phyloP scores from a whole-genome alignment of 2,797 vertebrate species.

The Onychomys torridus region DNA sequence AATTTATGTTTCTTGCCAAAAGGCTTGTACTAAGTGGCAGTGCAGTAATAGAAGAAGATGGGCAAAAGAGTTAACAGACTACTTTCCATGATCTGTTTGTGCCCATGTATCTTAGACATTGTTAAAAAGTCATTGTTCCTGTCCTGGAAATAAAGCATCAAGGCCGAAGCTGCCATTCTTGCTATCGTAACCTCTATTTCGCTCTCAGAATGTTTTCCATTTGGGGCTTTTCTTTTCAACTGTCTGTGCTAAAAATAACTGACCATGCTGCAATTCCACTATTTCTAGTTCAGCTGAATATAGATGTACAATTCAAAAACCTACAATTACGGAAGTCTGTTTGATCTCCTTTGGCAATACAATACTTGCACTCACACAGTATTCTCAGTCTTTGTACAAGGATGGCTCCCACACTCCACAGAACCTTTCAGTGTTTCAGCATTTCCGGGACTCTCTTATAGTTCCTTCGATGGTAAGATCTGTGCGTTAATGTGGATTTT shows the following conservation, averaged over 20 bases:
- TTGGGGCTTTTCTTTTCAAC: constrained; percentile 31
- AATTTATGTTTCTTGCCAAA: constrained; percentile 6
- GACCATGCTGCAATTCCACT: not conserved
- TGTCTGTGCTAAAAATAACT: not conserved
- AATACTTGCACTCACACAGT: not conserved
- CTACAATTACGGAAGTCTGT: not conserved
- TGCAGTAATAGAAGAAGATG: not conserved
- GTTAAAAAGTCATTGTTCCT: not conserved
- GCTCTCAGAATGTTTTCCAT: not conserved
- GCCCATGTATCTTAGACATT: not conserved
- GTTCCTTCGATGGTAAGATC: not conserved
- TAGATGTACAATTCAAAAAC: not conserved
- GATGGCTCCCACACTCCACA: not conserved
- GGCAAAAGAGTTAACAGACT: not conserved
- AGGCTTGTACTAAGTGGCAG: not conserved
- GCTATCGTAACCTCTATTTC: not conserved
- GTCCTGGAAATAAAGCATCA: not conserved
- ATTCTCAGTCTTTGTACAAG: not conserved
- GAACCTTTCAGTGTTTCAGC: not conserved
- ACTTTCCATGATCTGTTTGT: not conserved
- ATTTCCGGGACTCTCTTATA: not conserved
- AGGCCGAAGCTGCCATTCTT: not conserved
- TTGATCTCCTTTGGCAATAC: not conserved
- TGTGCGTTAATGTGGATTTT: not conserved
- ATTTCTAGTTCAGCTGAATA: not conserved